phyloP scores from a whole-genome alignment of 1,140 invertebrate species.

The Dreissena rostriformis region DNA sequence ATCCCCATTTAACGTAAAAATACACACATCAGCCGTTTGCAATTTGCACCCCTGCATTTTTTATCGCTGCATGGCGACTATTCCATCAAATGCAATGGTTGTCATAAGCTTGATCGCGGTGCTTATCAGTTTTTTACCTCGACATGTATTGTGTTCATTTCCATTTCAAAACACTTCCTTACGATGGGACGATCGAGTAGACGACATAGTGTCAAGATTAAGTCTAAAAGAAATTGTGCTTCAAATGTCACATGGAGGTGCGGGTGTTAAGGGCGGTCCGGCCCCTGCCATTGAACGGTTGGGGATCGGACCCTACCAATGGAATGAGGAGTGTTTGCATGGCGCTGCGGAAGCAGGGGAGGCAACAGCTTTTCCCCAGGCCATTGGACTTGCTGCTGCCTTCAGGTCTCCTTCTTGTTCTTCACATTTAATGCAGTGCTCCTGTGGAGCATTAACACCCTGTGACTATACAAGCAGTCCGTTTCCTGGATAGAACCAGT shows the following conservation, averaged over 20 bases:
- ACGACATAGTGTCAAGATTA: constrained; percentile 75
- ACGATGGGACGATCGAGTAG: constrained; percentile 74
- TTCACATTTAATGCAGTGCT: too few species aligned
- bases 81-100: background rate
- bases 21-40: too few species aligned
- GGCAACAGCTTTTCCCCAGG: constrained; percentile 77
- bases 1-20: too few species aligned
- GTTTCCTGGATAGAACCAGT: too few species aligned
- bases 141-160: constrained; percentile 2
- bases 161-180: constrained; percentile 75
- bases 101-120: background rate
- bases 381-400: constrained; percentile 76
- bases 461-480: too few species aligned
- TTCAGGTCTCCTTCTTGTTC: constrained; percentile 71
- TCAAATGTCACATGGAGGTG: constrained; percentile 77
- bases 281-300: constrained; percentile 76
- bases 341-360: constrained; percentile 72
- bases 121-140: background rate
- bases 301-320: constrained; percentile 76
- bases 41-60: too few species aligned
- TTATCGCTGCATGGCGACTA: too few species aligned
- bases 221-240: constrained; percentile 73
- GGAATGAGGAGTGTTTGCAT: constrained; percentile 78
- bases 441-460: too few species aligned
- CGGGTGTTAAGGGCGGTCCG: constrained; percentile 69